phyloP scores from a whole-genome alignment of 2,797 vertebrate genomes.

The Karalla daura region DNA sequence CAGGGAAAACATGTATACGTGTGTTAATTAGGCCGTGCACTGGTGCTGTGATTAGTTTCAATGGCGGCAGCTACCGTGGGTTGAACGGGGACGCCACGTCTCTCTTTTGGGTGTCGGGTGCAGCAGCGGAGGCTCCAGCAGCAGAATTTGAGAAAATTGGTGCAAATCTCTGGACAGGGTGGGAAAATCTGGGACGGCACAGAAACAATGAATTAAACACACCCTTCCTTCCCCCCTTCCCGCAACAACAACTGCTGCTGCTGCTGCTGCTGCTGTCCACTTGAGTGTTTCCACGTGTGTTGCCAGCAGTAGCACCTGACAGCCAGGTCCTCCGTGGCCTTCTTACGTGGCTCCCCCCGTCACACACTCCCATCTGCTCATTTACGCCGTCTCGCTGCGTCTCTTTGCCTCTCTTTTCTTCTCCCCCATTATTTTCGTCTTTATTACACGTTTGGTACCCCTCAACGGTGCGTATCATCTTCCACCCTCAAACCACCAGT shows the following conservation, averaged over 20 bases:
- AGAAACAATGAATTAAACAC: constrained; percentile 61
- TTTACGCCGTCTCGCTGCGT: constrained; percentile 1
- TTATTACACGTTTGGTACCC: constrained; percentile 30
- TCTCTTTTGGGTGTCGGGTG: not conserved
- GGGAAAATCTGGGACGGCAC: constrained; percentile 33
- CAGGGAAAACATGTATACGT: too few relatives aligned
- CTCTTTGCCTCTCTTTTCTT: not conserved
- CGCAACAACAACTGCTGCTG: constrained; percentile 55
- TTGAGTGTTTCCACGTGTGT: constrained; percentile 56
- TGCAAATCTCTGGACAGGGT: constrained; percentile 28
- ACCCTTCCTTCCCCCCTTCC: constrained; percentile 21
- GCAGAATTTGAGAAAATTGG: constrained; percentile 2
- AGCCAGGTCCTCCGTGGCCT: constrained; percentile 46
- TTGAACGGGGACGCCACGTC: not conserved
- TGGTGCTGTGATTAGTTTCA: not conserved
- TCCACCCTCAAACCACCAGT: constrained; percentile 25
- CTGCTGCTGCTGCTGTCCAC: constrained; percentile 49
- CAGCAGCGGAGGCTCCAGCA: not conserved
- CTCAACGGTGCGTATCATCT: constrained; percentile 43
- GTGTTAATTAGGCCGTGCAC: not conserved
- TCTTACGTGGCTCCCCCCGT: constrained; percentile 41
- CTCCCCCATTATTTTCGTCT: constrained; percentile 18
- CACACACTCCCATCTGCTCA: constrained; percentile 53
- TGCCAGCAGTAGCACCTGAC: constrained; percentile 56
- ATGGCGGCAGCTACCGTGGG: not conserved